These are phyloP conservation scores for Phragmatobia fuliginosa DNA, from an alignment of 2,888 invertebrate genomes.

Conservation along the genomic window DNA sequence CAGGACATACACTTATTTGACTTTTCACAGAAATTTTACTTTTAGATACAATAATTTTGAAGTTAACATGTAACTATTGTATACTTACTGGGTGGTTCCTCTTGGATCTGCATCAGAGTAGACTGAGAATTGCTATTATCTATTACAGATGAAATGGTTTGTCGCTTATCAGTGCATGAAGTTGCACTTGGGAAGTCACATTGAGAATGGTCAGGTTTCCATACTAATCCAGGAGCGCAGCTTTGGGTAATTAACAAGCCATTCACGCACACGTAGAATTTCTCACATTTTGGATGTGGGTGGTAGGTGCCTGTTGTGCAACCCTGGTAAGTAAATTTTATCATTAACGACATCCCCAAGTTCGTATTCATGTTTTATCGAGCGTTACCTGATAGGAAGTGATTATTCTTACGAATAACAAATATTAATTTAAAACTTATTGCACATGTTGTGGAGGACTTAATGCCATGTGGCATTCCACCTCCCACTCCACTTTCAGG, in stretches of 20 bases:
- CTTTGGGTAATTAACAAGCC: slow-evolving; percentile 89
- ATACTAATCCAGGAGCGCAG: slow-evolving; percentile 92
- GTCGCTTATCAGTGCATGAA: slow-evolving; percentile 84
- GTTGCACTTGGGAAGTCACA: slow-evolving; percentile 92
- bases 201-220: slow-evolving; percentile 88
- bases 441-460: too few relatives aligned
- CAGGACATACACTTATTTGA: too few relatives aligned
- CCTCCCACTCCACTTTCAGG: too few relatives aligned
- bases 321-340: slow-evolving; percentile 52
- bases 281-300: slow-evolving; percentile 90
- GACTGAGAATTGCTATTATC: slow-evolving; percentile 61
- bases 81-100: slow-evolving; percentile 51
- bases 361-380: neutral
- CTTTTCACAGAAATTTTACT: neutral
- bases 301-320: slow-evolving; percentile 92
- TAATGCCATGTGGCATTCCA: too few relatives aligned
- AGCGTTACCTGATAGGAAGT: too few relatives aligned
- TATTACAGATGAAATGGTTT: slow-evolving; percentile 60
- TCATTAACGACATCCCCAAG: neutral
- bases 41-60: neutral
- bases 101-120: slow-evolving; percentile 56
- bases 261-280: slow-evolving; percentile 93
- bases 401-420: too few relatives aligned
- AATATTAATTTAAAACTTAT: too few relatives aligned
- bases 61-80: neutral